Base-by-base conservation (phyloP, 2,888 invertebrate genomes). In the Craniophora ligustri region DNA sequence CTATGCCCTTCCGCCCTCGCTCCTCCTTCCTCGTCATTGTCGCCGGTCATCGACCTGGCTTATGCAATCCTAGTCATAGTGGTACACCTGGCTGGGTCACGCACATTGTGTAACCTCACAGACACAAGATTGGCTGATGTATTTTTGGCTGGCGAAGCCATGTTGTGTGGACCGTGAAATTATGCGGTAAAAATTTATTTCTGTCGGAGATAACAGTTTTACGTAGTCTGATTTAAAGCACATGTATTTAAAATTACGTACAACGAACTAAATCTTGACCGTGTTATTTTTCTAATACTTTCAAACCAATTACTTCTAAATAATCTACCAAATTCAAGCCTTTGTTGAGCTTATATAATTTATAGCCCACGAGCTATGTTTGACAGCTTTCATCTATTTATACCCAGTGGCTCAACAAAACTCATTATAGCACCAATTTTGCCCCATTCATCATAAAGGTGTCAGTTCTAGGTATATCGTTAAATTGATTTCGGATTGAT, bases 11-110 rank as follows among this genome's bases (percentile, higher is more conserved):
- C 69, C 65, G 60, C 65, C 71, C 75, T 56, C 64, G 66, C 72
- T 61, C 65, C 66, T 65, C 70, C 68, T 74, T 61, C 67, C 79
- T 65, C 76, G 76, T 78, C 81, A 84, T 86, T 86, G 88, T 84
- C 68, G 72, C 58, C 77, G 91, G 88, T 84, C 90, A 75, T 67
- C 72, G 88, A 88, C 87, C 88, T 67, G 73, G 54, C 76, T 86
- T 85, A 78, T 86, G 85, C 85, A 86, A 85, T 75, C 61, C 68
- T 56, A 67, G 67, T 76, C 75, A 79, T 75, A 76, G 65, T 67
- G 71, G 75, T 75, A 87, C 88, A 89, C 88, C 88, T 88, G 73
- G 69, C 58, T 72, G 72, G 74, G 78, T 75, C 80, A 74, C 74
- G 76, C 71, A 72, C 65, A 58, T 82, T 81, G 60, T 67, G 74